Conservation (phyloP, 2,797 vertebrate genomes). For the Microhierax caerulescens region DNA sequence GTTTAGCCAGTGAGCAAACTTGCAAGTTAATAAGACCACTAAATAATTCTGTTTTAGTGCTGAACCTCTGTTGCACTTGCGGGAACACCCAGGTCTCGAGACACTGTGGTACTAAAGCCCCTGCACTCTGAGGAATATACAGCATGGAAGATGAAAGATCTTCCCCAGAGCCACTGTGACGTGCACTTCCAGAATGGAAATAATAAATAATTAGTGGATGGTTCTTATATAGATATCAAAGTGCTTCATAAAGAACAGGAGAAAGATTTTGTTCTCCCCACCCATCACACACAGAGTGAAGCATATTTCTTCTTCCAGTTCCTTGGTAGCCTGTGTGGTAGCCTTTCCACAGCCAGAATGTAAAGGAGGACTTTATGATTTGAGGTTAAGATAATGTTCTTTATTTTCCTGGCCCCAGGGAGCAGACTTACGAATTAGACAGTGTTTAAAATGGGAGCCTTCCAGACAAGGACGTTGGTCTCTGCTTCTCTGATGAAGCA, state of each 20-base stretch:
- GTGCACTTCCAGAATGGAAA: background rate
- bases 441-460: background rate
- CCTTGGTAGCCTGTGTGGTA: background rate
- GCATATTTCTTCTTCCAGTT: background rate
- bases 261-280: background rate
- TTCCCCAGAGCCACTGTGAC: background rate
- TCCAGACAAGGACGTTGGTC: background rate
- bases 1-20: background rate
- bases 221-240: background rate
- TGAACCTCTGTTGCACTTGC: background rate
- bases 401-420: background rate
- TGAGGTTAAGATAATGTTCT: background rate
- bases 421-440: background rate
- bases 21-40: background rate
- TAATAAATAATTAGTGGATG: background rate
- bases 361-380: background rate
- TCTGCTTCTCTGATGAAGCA: background rate
- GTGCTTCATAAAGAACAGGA: background rate
- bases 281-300: fast-evolving
- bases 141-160: slow-evolving; percentile 8
- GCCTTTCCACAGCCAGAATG: background rate
- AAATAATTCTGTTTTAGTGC: slow-evolving; percentile 11
- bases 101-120: background rate
- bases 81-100: background rate
- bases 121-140: background rate